Evolutionary conservation across 2,888 invertebrate genomes (phyloP), one percentile per base, ranked within the genome.

Genomic region (Crioceris asparagi): DNA sequence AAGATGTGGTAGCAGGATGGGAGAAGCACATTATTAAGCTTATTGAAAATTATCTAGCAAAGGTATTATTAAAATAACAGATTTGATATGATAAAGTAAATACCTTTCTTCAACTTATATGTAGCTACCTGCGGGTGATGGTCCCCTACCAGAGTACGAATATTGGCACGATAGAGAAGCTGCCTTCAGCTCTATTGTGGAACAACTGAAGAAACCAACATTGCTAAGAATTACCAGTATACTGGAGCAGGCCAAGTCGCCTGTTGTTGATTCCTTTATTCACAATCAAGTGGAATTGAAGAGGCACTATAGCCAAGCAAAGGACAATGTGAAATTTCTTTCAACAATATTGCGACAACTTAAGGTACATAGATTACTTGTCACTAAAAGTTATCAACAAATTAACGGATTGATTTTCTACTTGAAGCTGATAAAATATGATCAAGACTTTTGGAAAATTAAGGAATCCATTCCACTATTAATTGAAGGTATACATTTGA

Each of bases 101-200:
- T 10, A 3, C 10, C 12, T 12, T 19, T 32, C 11, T 32, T 33
- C 18, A 6, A 21, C 18, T 17, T n/a, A 16, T 25, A 51, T 52
- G 40, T 49, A 74, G 72, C 63, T 69, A 39, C 72, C 77, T 0
- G 71, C 74, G 30, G 83, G 82, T 0, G 74, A 79, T 40, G 84
- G 85, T 0, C 90, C 91, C 0, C 72, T 91, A 36, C 79, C 85
- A 0, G 91, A 91, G 58, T 85, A 84, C 55, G 79, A 80, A 42
- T 84, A 83, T 52, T 93, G 92, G 92, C 74, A 83, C 35, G 80
- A 84, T 52, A 71, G 83, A 44, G 83, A 88, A 56, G 75, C 79
- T 0, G 80, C 81, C 36, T 67, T 90, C 15, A 83, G 86, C 38
- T 69, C 81, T 17, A 64, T 90, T 1, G 75, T 82, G 15, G 90